These are phyloP conservation scores for Junonia oenone DNA, from an alignment of 2,888 invertebrate genomes.

Conservation along the genomic window DNA sequence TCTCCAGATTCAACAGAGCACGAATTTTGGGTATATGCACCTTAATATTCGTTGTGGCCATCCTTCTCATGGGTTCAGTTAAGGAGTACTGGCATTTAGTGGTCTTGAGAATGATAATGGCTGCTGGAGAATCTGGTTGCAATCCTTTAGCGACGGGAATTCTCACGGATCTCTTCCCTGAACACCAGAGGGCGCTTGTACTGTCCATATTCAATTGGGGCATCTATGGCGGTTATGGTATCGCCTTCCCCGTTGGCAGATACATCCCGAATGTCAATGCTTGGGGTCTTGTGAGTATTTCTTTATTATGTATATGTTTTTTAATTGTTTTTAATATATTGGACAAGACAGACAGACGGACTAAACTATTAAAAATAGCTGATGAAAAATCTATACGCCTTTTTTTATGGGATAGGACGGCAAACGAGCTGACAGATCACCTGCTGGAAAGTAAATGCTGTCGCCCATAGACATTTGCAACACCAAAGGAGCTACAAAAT, in stretches of 20 bases:
- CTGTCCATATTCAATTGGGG: slow-evolving; percentile 98
- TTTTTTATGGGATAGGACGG: no score
- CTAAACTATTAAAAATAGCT: no score
- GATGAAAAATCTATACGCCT: no score
- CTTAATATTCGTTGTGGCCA: slow-evolving; percentile 88
- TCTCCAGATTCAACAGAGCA: slow-evolving; percentile 84
- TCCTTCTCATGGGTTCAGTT: slow-evolving; percentile 91
- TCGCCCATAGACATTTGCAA: no score
- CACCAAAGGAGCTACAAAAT: no score
- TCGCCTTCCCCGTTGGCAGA: slow-evolving; percentile 94
- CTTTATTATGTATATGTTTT: no score
- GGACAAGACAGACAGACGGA: no score
- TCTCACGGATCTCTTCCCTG: slow-evolving; percentile 88
- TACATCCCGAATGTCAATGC: slow-evolving; percentile 88
- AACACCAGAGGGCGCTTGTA: slow-evolving; percentile 90
- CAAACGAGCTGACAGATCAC: no score
- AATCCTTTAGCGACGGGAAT: slow-evolving; percentile 93
- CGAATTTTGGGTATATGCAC: slow-evolving; percentile 88
- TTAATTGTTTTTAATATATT: no score
- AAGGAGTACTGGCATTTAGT: slow-evolving; percentile 94
- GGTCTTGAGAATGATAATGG: slow-evolving; percentile 90
- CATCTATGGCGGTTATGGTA: slow-evolving; percentile 95
- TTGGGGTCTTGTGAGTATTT: slow-evolving; percentile 82
- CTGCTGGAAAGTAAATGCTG: no score
- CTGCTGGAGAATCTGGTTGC: slow-evolving; percentile 92